Conservation (phyloP, 2,797 vertebrate genomes). For the Chloroceryle amazona region DNA sequence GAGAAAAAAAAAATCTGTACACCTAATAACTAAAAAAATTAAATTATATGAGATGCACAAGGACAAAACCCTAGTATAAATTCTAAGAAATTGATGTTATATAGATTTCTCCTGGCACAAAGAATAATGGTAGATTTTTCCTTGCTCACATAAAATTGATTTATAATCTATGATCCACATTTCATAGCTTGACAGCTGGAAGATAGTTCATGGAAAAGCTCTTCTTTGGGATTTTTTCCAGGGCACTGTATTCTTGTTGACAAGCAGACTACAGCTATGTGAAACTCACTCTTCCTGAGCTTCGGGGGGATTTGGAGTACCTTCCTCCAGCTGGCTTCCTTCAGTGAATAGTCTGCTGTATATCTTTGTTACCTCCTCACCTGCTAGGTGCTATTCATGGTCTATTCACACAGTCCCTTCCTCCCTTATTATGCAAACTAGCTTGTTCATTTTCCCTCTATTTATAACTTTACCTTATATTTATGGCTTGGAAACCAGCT, state of each 20-base stretch:
- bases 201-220: not conserved
- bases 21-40: not conserved
- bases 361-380: not conserved
- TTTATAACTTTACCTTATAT: not conserved
- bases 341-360: not conserved
- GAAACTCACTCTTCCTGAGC: not conserved
- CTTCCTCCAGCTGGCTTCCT: not conserved
- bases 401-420: not conserved
- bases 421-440: not conserved
- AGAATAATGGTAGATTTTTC: conserved; percentile 12
- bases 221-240: not conserved
- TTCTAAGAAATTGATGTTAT: not conserved
- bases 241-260: not conserved
- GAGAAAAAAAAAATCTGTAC: not conserved
- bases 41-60: not conserved
- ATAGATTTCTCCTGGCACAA: conserved; percentile 21
- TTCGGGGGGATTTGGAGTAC: not conserved
- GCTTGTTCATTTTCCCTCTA: not conserved
- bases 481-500: not conserved
- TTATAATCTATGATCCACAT: not conserved
- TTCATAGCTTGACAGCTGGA: not conserved
- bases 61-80: not conserved
- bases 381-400: not conserved
- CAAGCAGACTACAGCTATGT: not conserved
- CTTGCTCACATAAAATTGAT: conserved; percentile 19